A percentile compares a stretch with the other conserved stretches of the same genome.
phyloP scores from a whole-genome alignment of 2,113 vertebrate species.

The Catagonus wagneri region DNA sequence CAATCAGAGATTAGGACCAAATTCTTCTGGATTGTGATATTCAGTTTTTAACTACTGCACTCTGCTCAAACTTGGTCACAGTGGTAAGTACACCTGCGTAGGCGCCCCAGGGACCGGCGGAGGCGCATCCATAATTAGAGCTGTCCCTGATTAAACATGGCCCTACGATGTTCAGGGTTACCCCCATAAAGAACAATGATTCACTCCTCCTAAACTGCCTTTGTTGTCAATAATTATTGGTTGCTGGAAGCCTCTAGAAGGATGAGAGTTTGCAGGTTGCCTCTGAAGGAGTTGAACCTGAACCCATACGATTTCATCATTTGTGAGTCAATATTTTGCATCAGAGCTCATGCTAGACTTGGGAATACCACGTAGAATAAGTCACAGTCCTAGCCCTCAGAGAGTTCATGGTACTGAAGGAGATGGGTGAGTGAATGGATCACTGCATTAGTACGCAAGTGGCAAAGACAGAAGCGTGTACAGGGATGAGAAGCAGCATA shows the following conservation, averaged over 20 bases:
- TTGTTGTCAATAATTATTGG: conserved; percentile 19
- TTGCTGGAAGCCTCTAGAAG: conserved; percentile 44
- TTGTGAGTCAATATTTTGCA: neutral
- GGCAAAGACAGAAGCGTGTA: neutral
- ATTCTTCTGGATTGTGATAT: neutral
- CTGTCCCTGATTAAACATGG: neutral
- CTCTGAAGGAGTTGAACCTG: neutral
- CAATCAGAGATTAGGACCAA: neutral
- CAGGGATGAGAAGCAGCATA: neutral
- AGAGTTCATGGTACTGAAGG: neutral
- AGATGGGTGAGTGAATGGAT: neutral
- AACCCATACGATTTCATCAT: neutral
- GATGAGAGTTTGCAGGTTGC: neutral
- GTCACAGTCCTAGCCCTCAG: neutral
- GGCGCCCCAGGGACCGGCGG: neutral
- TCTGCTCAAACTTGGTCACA: neutral
- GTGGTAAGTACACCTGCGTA: neutral
- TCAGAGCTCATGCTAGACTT: neutral
- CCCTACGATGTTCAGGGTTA: neutral
- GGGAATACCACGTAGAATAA: neutral
- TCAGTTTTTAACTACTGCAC: neutral
- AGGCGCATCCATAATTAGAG: conserved; percentile 13
- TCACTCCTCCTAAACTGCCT: neutral
- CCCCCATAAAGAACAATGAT: conserved; percentile 30
- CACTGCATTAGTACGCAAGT: neutral